phyloP scores from a whole-genome alignment of 2,888 invertebrate genomes.

The Mythimna loreyi region DNA sequence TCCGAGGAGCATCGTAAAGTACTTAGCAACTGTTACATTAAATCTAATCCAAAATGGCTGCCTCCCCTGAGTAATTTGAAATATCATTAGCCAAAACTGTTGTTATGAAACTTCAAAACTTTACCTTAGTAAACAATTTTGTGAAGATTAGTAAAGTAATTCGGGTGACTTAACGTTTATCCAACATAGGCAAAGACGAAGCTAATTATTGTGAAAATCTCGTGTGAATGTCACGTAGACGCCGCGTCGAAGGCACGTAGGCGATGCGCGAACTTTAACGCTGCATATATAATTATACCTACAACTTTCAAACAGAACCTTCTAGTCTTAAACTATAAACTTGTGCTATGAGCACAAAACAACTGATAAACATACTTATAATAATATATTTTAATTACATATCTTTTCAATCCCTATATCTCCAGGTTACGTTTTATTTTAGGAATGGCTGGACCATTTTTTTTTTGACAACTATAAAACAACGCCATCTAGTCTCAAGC shows the following conservation, averaged over 20 bases:
- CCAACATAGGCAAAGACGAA: not conserved
- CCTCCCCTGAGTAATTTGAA: slow-evolving; percentile 17
- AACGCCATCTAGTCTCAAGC: too few species aligned
- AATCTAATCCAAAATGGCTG: slow-evolving; percentile 32
- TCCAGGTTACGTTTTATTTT: too few species aligned
- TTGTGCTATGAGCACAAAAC: too few species aligned
- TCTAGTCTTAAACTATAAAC: too few species aligned
- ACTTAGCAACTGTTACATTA: slow-evolving; percentile 38
- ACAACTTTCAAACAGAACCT: too few species aligned
- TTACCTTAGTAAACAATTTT: slow-evolving; percentile 24
- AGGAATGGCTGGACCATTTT: too few species aligned
- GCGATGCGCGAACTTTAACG: not conserved
- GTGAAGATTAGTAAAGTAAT: slow-evolving; percentile 5
- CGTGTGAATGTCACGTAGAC: not conserved
- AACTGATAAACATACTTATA: too few species aligned
- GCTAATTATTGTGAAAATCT: not conserved
- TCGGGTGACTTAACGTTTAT: not conserved
- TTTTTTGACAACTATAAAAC: too few species aligned
- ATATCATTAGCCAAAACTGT: slow-evolving; percentile 34
- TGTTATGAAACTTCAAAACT: slow-evolving; percentile 18
- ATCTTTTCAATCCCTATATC: too few species aligned
- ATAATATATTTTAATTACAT: too few species aligned
- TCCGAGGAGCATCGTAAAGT: slow-evolving; percentile 33
- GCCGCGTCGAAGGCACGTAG: not conserved
- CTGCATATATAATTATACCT: not conserved